These are phyloP conservation scores for Parazoanthus atlanticus DNA, from an alignment of 92 coral and sea anemone genomes.

Conservation along the genomic window DNA sequence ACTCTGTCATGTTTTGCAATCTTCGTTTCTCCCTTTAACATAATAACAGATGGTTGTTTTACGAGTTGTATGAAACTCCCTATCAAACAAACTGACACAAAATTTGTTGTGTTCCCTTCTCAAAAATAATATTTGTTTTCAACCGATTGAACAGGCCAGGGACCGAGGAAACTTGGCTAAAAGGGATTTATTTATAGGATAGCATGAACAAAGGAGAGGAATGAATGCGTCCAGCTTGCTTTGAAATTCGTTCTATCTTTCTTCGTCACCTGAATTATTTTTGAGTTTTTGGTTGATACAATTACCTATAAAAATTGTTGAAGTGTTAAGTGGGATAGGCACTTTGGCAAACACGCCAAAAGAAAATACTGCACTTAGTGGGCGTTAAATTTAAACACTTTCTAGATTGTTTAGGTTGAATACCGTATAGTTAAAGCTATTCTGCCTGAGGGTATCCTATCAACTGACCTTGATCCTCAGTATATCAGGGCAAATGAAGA, in stretches of 20 bases:
- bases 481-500: too few species aligned
- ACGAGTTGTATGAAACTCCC: not conserved
- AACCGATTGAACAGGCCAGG: not conserved
- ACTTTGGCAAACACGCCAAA: not conserved
- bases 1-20: not conserved
- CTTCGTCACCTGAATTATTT: not conserved
- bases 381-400: too few species aligned
- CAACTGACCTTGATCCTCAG: too few species aligned
- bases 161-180: not conserved
- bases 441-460: too few species aligned
- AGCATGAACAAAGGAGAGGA: not conserved
- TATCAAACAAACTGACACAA: not conserved
- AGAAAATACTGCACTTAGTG: not conserved
- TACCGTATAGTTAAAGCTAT: not conserved
- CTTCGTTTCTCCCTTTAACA: not conserved
- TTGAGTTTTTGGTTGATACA: not conserved
- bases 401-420: not conserved
- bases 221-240: not conserved
- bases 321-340: not conserved
- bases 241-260: too few species aligned
- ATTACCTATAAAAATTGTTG: not conserved
- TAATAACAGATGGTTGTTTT: not conserved
- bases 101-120: not conserved
- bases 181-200: too few species aligned
- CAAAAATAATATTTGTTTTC: not conserved